phyloP scores from a whole-genome alignment of 2,113 vertebrate genomes.

The Strix aluco region DNA sequence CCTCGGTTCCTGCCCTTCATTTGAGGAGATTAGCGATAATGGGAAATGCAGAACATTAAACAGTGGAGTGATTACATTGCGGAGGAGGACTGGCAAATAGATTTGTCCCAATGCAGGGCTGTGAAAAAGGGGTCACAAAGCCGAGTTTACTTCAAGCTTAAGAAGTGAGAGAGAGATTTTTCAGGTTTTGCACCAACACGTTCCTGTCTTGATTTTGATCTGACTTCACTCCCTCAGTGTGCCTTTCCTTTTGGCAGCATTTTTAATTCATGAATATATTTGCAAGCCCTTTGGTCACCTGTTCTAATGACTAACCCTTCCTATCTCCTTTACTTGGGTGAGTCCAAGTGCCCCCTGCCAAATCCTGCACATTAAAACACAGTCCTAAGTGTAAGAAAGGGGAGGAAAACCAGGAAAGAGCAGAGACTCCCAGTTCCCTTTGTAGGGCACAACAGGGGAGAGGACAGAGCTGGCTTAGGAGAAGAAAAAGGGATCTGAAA shows the following conservation, averaged over 20 bases:
- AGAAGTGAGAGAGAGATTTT: background rate
- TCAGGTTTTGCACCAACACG: background rate
- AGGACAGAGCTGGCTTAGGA: background rate
- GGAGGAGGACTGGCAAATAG: background rate
- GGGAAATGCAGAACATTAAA: background rate
- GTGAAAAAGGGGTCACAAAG: background rate
- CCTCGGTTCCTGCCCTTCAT: background rate
- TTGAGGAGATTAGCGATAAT: background rate
- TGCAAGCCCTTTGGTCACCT: background rate
- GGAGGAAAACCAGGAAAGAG: background rate
- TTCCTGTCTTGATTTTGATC: background rate
- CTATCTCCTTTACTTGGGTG: background rate
- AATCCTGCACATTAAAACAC: background rate
- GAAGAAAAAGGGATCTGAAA: background rate
- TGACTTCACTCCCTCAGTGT: background rate
- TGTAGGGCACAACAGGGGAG: rapidly evolving
- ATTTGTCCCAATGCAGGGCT: background rate
- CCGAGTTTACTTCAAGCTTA: background rate
- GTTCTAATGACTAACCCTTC: background rate
- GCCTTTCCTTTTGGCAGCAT: background rate
- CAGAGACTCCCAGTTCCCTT: background rate
- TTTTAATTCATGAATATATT: background rate
- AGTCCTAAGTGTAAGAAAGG: background rate
- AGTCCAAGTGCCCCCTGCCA: background rate
- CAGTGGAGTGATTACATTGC: background rate